Evolutionary conservation across 2,113 vertebrate genomes (phyloP).

Genomic region (Cepphus grylle): DNA sequence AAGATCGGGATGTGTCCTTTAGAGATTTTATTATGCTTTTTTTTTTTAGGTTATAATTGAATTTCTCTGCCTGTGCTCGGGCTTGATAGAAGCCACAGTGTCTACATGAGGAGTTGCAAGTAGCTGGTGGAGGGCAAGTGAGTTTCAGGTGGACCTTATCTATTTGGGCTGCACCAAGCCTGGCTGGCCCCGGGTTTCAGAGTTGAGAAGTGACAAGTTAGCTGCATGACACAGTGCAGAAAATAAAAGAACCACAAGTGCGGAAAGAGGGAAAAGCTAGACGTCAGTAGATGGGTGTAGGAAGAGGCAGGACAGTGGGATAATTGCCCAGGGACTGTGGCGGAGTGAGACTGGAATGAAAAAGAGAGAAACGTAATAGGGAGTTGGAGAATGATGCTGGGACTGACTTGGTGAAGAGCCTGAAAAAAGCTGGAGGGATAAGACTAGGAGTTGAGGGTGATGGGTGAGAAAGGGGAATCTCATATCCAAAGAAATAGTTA

Average conservation of each 20-base stretch:
- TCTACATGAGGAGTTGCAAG: not conserved
- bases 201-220: not conserved
- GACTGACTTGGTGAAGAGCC: not conserved
- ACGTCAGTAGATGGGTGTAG: not conserved
- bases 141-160: not conserved
- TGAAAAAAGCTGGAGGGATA: not conserved
- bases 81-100: not conserved
- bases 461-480: not conserved
- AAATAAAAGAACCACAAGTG: not conserved
- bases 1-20: not conserved
- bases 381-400: not conserved
- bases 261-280: not conserved
- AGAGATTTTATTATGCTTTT: not conserved
- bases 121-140: not conserved
- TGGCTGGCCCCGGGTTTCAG: not conserved
- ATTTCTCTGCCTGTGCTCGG: not conserved
- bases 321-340: not conserved
- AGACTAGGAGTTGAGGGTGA: not conserved
- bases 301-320: not conserved
- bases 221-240: not conserved
- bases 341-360: not conserved
- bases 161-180: not conserved
- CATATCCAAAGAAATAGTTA: not conserved
- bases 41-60: not conserved
- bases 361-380: rapidly evolving